Base-by-base conservation (phyloP, 2,113 vertebrate species). In the Empidonax traillii region DNA sequence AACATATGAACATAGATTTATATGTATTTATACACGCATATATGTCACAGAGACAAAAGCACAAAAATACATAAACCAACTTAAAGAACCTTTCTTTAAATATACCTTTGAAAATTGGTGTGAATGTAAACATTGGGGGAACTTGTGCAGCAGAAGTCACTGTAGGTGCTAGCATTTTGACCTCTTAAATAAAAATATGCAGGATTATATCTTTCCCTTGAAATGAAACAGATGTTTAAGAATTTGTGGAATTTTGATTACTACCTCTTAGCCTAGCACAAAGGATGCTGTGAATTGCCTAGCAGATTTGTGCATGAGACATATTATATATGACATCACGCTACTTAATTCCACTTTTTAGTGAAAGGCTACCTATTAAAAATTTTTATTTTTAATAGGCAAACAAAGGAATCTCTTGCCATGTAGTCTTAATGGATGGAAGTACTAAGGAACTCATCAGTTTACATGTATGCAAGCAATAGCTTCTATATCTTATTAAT, bases 91-190 rank as follows among this genome's bases (percentile, higher is more conserved):
- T 91, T 65, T 76, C 88, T 85, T 85, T 3, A 85, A 96, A 95
- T 96, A 97, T 72, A 91, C 63, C 94, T 94, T 90, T 83, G 93
- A 96, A 94, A 76, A 86, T 89, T 87, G 85, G 4, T 94, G 90
- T 97, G 96, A 96, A 95, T 98, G 97, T 98, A 98, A 98, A 98
- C 97, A 93, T 84, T 79, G 88, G 79, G 77, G 87, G 88, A 97
- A 97, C 21, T 92, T 75, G 83, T 97, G 93, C 94, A 94, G 93
- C 66, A 87, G 91, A 97, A 97, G 71, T 95, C 95, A 95, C 51
- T 95, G 81, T 68, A 94, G 91, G 93, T 85, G 89, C 51, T 97
- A 89, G 93, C 85, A 96, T 97, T 96, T 76, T 96, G 91, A 95
- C 82, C 81, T 80, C 10, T 7, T 89, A 91, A 96, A 93, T 87